Evolutionary conservation across 2,888 invertebrate genomes (phyloP), one percentile per base, ranked within the genome.

Genomic region (Eugnorisma glareosa): DNA sequence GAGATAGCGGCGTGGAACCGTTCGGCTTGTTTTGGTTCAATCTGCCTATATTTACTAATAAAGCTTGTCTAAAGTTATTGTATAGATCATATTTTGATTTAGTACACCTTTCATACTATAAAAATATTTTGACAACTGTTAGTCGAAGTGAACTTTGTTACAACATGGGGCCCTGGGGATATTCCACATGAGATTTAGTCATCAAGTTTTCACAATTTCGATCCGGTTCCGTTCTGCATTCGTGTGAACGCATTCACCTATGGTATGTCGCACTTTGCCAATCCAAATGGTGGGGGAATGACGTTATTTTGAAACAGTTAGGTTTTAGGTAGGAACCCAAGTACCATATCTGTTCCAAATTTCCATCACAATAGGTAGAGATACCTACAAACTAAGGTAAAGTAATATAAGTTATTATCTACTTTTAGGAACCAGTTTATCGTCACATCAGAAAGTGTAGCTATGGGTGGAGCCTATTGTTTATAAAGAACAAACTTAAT

Each of bases 21-120:
- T 75, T 57, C 88, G 79, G 79, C 79, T 89, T 94, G 94, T 94
- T 94, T 92, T 93, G 91, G 86, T 93, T 92, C 85, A 90, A 90
- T 90, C 91, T 89, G 83, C 85, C 86, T 91, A 89, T 91, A 93
- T 95, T 95, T 95, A 95, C 94, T 93, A 95, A 95, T 92, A 93
- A 84, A 89, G 86, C 88, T 91, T 89, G 90, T 81, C 90, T 93
- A 93, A 90, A 89, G 89, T 91, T 87, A 93, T 93, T 89, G 87
- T 87, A 73, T 74, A 75, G 92, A 92, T 91, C 71, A 84, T 94
- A 93, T 95, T 95, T 92, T 94, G 94, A 91, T 93, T 91, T 86
- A 81, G 82, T 84, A 81, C 87, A 85, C 89, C 91, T 92, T 91
- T 90, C 90, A 90, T 92, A 92, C 90, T 90, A 89, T 90, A 92